Evolutionary conservation across 2,888 invertebrate genomes (phyloP).

Genomic region (Achlya flavicornis): DNA sequence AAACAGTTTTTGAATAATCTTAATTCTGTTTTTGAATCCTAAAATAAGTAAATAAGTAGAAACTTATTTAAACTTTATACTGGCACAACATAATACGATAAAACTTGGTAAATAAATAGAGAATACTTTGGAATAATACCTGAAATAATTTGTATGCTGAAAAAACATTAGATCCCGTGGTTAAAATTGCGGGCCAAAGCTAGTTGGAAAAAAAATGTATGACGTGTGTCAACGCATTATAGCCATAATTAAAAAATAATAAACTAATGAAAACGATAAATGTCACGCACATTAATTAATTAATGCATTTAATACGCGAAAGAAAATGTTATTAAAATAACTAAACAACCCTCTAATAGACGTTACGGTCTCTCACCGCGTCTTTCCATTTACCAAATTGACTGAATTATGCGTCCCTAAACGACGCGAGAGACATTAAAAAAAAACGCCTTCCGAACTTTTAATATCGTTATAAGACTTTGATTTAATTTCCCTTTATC

Average conservation of each 20-base stretch:
- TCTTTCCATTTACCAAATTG: constrained; percentile 79
- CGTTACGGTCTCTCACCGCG: constrained; percentile 50
- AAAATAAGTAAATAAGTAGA: too few relatives aligned
- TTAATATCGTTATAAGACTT: constrained; percentile 83
- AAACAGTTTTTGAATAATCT: too few relatives aligned
- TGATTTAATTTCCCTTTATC: constrained; percentile 84
- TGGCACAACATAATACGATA: too few relatives aligned
- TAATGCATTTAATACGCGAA: constrained; percentile 54
- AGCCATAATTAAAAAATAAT: neutral
- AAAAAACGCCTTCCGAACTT: constrained; percentile 78
- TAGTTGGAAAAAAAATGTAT: too few relatives aligned
- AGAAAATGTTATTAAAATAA: constrained; percentile 55
- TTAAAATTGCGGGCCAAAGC: too few relatives aligned
- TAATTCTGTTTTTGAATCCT: too few relatives aligned
- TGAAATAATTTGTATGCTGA: too few relatives aligned
- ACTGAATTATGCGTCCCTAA: constrained; percentile 80
- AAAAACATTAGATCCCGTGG: too few relatives aligned
- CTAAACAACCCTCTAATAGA: constrained; percentile 62
- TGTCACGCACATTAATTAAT: constrained; percentile 58
- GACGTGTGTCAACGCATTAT: too few relatives aligned
- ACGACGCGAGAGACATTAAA: constrained; percentile 79
- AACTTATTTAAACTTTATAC: too few relatives aligned
- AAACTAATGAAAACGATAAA: constrained; percentile 43
- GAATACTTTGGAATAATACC: too few relatives aligned
- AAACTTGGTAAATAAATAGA: too few relatives aligned